Percentiles rank a stretch among this genome's conserved stretches.
phyloP scores from a whole-genome alignment of 2,797 vertebrate genomes.

The Pampus argenteus region DNA sequence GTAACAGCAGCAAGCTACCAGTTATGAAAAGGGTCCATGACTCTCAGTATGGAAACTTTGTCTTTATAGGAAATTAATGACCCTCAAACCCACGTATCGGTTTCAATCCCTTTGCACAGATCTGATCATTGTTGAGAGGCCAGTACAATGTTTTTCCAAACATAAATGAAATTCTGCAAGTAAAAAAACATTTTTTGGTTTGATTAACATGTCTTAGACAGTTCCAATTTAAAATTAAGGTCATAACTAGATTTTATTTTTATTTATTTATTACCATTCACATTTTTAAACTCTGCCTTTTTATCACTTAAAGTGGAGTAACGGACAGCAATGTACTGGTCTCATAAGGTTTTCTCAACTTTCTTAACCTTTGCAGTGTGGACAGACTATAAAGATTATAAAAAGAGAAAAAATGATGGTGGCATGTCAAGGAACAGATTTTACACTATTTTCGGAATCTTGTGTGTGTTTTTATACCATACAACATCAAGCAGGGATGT shows the following conservation, averaged over 20 bases:
- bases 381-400: no score
- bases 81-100: background rate
- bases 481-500: constrained; percentile 3
- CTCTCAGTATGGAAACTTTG: background rate
- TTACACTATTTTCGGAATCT: background rate
- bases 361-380: no score
- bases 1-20: background rate
- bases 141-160: no score
- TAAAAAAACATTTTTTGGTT: no score
- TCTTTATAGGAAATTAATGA: background rate
- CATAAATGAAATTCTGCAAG: background rate
- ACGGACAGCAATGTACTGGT: background rate
- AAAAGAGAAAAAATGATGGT: no score
- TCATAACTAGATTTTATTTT: background rate
- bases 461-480: background rate
- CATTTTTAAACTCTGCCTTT: background rate
- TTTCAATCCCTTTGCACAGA: background rate
- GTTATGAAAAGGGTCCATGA: background rate
- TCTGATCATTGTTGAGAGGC: background rate
- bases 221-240: background rate
- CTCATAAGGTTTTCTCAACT: background rate
- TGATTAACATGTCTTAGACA: background rate
- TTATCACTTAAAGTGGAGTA: background rate
- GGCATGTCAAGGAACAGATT: background rate
- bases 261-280: background rate